phyloP scores from a whole-genome alignment of 2,113 vertebrate species.

The Erythrocercus mccallii region DNA sequence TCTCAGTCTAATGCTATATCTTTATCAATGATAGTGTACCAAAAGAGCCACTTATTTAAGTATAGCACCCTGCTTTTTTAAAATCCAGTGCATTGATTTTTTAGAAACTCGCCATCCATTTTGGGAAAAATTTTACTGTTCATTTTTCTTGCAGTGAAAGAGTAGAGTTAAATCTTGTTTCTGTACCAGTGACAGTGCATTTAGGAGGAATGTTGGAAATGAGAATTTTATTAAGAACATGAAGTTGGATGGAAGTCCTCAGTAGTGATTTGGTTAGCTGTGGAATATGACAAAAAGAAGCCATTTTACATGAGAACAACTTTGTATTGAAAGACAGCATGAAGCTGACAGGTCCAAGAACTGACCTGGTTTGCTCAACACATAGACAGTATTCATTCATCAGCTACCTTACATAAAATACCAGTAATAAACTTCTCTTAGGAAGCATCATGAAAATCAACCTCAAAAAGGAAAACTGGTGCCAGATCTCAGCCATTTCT shows the following conservation, averaged over 20 bases:
- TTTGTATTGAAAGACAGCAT: not conserved
- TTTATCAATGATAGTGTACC: not conserved
- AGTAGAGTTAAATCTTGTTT: not conserved
- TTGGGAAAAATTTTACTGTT: not conserved
- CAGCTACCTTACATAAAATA: not conserved
- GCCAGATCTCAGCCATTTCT: not conserved
- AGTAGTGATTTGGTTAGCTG: not conserved
- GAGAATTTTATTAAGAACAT: not conserved
- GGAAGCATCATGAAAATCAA: not conserved
- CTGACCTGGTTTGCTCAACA: not conserved
- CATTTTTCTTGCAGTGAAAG: not conserved
- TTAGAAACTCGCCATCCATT: not conserved
- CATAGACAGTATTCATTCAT: not conserved
- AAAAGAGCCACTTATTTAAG: not conserved
- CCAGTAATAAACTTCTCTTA: not conserved
- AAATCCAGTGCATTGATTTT: not conserved
- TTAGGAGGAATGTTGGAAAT: not conserved
- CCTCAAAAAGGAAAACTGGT: not conserved
- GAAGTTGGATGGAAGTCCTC: not conserved
- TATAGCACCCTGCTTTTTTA: not conserved
- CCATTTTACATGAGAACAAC: not conserved
- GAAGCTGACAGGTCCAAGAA: not conserved
- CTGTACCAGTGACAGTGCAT: not conserved
- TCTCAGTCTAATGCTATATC: not conserved
- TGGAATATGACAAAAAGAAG: not conserved